A percentile compares a stretch with the other conserved stretches of the same genome.
Evolutionary conservation across 1,140 invertebrate genomes (phyloP).

Genomic region (Megalonaias nervosa): DNA sequence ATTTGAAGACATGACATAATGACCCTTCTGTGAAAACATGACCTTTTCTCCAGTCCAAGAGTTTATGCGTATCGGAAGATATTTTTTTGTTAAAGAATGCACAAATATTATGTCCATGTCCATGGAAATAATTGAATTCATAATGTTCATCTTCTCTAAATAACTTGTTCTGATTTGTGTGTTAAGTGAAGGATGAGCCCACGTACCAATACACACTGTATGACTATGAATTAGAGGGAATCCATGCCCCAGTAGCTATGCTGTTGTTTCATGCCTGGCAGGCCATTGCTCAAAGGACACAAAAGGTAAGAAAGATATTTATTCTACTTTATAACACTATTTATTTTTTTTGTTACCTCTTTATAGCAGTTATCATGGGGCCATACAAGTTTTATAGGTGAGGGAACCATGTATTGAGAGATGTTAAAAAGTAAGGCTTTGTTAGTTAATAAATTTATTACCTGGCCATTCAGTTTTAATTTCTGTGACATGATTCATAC

Average conservation of each 20-base stretch:
- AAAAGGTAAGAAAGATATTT: not conserved
- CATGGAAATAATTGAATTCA: not conserved
- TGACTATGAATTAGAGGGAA: not conserved
- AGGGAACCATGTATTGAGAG: too few relatives aligned
- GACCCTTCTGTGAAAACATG: too few relatives aligned
- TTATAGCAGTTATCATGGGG: not conserved
- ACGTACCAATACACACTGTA: not conserved
- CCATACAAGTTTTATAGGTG: too few relatives aligned
- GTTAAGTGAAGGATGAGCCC: constrained; percentile 5
- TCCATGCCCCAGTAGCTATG: constrained; percentile 1
- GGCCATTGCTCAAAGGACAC: not conserved
- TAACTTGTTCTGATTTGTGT: too few relatives aligned
- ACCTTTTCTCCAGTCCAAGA: too few relatives aligned
- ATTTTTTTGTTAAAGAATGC: not conserved
- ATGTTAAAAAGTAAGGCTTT: too few relatives aligned
- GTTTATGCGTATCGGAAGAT: too few relatives aligned
- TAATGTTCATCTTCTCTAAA: too few relatives aligned
- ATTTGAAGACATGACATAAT: too few relatives aligned
- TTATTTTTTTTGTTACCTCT: not conserved
- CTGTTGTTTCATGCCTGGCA: constrained; percentile 5
- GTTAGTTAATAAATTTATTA: too few relatives aligned
- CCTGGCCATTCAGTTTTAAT: too few relatives aligned
- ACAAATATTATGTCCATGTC: not conserved
- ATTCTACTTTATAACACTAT: not conserved
- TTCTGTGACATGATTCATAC: too few relatives aligned